A percentile compares a stretch with the other conserved stretches of the same genome.
These are phyloP conservation scores for Onthophagus taurus DNA, from an alignment of 1,140 invertebrate species.

Conservation along the genomic window DNA sequence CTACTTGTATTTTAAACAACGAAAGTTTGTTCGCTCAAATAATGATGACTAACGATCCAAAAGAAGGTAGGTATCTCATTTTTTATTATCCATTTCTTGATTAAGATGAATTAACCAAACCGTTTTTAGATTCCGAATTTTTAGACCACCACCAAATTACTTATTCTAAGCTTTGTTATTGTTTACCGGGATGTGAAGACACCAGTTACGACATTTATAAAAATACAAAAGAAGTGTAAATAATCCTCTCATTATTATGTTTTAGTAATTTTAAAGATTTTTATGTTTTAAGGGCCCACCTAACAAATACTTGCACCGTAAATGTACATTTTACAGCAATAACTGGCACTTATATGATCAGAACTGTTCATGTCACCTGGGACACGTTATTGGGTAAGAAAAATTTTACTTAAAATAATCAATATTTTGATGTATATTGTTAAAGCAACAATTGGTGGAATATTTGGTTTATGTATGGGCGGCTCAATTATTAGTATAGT, in stretches of 20 bases:
- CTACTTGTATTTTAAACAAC: not conserved
- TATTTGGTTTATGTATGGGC: constrained; percentile 10
- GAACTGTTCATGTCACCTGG: constrained; percentile 8
- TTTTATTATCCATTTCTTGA: no score
- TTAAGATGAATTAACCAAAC: no score
- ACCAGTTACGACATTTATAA: not conserved
- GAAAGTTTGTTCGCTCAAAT: not conserved
- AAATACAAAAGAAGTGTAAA: not conserved
- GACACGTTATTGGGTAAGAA: constrained; percentile 3
- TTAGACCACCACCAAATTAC: not conserved
- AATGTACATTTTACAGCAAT: not conserved
- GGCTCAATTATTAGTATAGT: constrained; percentile 7
- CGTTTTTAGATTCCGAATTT: not conserved
- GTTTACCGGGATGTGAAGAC: constrained; percentile 3
- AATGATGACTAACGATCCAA: not conserved
- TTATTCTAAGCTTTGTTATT: not conserved
- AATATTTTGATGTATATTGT: not conserved
- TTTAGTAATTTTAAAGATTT: no score
- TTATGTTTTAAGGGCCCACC: not conserved
- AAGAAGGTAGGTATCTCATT: not conserved
- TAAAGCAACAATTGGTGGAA: constrained; percentile 4
- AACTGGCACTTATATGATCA: not conserved
- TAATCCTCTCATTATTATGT: no score
- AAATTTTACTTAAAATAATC: not conserved
- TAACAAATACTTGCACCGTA: not conserved